Evolutionary conservation across 2,113 vertebrate genomes (phyloP), one percentile per base, ranked within the genome.

Genomic region (Tenebrosternarchus preto): DNA sequence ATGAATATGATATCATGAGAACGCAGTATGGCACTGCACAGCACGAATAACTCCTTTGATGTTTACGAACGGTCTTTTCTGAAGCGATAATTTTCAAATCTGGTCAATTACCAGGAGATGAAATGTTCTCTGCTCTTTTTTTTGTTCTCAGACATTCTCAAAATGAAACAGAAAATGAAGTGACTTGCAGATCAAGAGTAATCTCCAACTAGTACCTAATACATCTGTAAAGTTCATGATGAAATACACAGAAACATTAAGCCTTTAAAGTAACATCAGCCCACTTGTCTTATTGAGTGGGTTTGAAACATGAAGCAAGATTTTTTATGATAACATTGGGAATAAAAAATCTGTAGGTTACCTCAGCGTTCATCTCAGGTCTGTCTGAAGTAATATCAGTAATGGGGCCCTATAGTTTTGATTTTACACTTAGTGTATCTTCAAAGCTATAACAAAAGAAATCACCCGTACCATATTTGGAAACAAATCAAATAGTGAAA

Each of bases 211-310:
- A 7, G 22, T 36, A 22, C 27, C 61, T 46, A 72, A 80, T 67
- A n/a, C 31, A 29, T n/a, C 6, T 56, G 16, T 74, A 53, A 56
- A 80, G 29, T 16, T 80, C 50, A 80, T 68, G 71, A 80, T 73
- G 63, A 75, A 80, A 73, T 59, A 75, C 4, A 73, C 31, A 80
- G 71, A 43, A 75, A 74, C 66, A 22, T 73, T 73, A 73, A 73
- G 56, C 36, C 19, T 19, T 67, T 68, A 75, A 33, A 25, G 57
- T 22, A 75, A 2, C 20, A 57, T 57, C 60, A 67, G 22, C 31
- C 36, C 64, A 68, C 33, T 68, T 31, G 63, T 55, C 22, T 33
- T 36, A 80, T 66, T 55, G 12, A 43, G 17, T 46, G 20, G n/a
- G 16, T 39, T 68, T 33, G 6, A 59, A 67, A 80, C 17, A 74